Evolutionary conservation across 2,888 invertebrate genomes (phyloP).

Genomic region (Andrena haemorrhoa): DNA sequence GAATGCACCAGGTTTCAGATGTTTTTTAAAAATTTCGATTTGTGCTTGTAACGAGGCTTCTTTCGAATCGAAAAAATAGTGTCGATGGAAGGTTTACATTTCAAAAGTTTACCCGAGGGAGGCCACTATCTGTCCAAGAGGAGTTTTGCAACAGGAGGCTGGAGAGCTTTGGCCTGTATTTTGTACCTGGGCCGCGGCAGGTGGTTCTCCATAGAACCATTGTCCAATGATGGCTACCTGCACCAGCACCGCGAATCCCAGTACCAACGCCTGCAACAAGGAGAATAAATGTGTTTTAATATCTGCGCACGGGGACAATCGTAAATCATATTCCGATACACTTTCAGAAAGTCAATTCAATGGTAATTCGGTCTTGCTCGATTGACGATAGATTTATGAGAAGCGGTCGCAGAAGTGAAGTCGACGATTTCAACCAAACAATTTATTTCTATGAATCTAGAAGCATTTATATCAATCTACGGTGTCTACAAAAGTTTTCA

Average conservation of each 20-base stretch:
- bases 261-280: conserved; percentile 87
- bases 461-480: too few species aligned
- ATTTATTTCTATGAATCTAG: too few species aligned
- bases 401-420: too few species aligned
- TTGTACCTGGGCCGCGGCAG: conserved; percentile 84
- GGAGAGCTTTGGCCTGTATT: conserved; percentile 63
- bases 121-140: conserved; percentile 82
- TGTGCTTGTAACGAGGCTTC: background rate
- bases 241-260: conserved; percentile 96
- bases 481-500: too few species aligned
- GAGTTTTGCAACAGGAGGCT: conserved; percentile 79
- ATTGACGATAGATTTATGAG: conserved; percentile 4
- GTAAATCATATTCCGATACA: background rate
- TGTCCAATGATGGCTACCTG: conserved; percentile 94
- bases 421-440: too few species aligned
- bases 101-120: conserved; percentile 80
- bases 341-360: too few species aligned
- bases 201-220: conserved; percentile 94
- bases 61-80: background rate
- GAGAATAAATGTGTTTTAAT: conserved; percentile 21
- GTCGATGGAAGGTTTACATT: conserved; percentile 50
- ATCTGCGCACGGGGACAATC: background rate
- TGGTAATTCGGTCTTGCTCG: background rate
- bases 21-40: background rate
- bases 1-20: too few species aligned